Percentiles rank a stretch among this genome's conserved stretches.
Evolutionary conservation across 2,888 invertebrate genomes (phyloP).

Genomic region (Rhabditophanes sp.): DNA sequence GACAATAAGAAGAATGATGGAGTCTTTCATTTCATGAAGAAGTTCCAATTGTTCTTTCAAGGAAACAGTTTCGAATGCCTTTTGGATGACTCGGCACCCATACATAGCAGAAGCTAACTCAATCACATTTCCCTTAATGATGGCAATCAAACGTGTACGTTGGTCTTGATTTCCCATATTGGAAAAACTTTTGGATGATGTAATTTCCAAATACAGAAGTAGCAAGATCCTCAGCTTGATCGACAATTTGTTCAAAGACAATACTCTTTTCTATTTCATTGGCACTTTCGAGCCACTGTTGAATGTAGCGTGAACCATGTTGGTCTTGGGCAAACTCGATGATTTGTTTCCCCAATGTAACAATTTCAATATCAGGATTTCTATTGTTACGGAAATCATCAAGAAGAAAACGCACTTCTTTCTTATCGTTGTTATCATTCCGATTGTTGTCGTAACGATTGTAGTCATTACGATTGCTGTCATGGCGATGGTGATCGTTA

Average conservation of each 20-base stretch:
- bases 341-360: conserved; percentile 88
- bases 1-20: no score
- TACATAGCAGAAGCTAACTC: conserved; percentile 97
- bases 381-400: conserved; percentile 66
- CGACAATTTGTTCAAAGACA: conserved; percentile 91
- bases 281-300: conserved; percentile 93
- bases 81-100: conserved; percentile 96
- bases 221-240: conserved; percentile 87
- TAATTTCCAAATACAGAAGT: conserved; percentile 99
- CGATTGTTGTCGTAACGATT: no score
- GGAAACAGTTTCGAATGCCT: conserved; percentile 64
- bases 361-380: conserved; percentile 55
- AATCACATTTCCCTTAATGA: conserved; percentile 57
- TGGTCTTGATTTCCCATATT: conserved; percentile 93
- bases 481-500: no score
- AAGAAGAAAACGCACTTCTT: no score
- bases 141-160: conserved; percentile 62
- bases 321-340: conserved; percentile 98
- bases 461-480: no score
- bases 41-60: conserved; percentile 59
- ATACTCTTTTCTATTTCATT: conserved; percentile 85
- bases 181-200: conserved; percentile 97
- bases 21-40: conserved; percentile 85
- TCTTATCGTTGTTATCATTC: no score
- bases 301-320: conserved; percentile 67